phyloP scores from a whole-genome alignment of 2,888 invertebrate genomes.

The Disparrhopalites patrizii region DNA sequence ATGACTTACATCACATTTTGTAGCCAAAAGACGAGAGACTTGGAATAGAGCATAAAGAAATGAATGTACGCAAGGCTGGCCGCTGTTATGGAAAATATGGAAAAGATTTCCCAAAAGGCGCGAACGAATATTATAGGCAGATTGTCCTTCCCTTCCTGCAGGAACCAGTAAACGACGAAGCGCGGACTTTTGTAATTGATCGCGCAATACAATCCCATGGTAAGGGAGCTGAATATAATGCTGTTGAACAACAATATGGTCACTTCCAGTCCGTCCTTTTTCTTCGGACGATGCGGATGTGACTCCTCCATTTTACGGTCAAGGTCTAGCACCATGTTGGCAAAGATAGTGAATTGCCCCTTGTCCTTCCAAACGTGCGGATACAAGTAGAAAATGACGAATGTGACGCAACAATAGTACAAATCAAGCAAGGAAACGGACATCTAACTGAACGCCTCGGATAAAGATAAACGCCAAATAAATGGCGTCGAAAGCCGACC shows the following conservation, averaged over 20 bases:
- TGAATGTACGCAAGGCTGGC: neutral
- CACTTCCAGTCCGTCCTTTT: neutral
- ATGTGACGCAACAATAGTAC: neutral
- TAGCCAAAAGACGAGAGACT: neutral
- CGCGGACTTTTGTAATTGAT: neutral
- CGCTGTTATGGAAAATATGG: neutral
- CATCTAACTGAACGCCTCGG: too few relatives aligned
- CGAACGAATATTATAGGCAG: neutral
- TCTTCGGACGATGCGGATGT: too few relatives aligned
- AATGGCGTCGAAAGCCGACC: too few relatives aligned
- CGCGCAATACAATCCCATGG: neutral
- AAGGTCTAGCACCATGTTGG: neutral
- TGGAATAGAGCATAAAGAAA: neutral
- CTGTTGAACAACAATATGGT: neutral
- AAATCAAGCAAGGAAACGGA: neutral
- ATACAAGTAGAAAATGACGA: neutral
- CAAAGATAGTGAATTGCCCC: neutral
- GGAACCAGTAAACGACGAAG: neutral
- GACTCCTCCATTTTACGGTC: too few relatives aligned
- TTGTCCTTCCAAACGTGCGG: too few relatives aligned
- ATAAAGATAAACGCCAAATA: too few relatives aligned
- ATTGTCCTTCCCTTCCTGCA: neutral
- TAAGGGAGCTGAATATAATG: neutral
- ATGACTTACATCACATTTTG: neutral
- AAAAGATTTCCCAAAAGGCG: neutral